Base-by-base conservation (phyloP, 2,113 vertebrate genomes). In the Daboia siamensis region DNA sequence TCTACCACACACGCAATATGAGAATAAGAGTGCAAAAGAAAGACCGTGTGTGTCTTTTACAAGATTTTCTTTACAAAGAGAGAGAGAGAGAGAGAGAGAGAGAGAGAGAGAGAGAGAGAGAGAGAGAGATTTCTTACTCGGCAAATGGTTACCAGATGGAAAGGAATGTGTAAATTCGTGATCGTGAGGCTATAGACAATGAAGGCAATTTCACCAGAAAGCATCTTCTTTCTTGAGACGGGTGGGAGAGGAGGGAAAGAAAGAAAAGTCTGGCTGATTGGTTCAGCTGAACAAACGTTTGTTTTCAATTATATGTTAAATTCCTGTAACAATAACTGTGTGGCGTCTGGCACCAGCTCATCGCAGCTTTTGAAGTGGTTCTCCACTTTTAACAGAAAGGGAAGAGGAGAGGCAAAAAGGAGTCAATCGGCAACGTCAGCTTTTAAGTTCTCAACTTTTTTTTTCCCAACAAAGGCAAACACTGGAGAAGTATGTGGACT, bases 141-240 rank as follows among this genome's bases (percentile, higher is more conserved):
- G 95, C 95, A 98, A 98, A 98, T 97, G 96, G 97, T 97, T 98
- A 98, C 97, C 98, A 99, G 98, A 99, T 98, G 98, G 97, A 98
- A 95, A 85, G 97, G 97, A 98, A 98, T 96, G 97, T 61, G 93
- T 97, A 98, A 61, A 52, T 85, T 97, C 96, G 96, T 95, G 96
- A 96, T 95, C 96, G 96, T 96, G 98, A 98, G 97, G 96, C 64
- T 96, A 97, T 92, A 98, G 98, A 98, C 98, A 98, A 93, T 96
- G 96, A 97, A 97, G 94, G 94, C 92, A 94, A 94, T 94, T 94
- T 96, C 95, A 51, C 48, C 48, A 95, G 95, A 95, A 97, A 95
- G 94, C 92, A 97, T 95, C 95, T 96, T 95, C 90, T 91, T 89
- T 89, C 87, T 0, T 39, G 90, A 97, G 93, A 91, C 91, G 51